These are phyloP conservation scores for Tragelaphus scriptus DNA, from an alignment of 2,113 vertebrate genomes.

Conservation along the genomic window DNA sequence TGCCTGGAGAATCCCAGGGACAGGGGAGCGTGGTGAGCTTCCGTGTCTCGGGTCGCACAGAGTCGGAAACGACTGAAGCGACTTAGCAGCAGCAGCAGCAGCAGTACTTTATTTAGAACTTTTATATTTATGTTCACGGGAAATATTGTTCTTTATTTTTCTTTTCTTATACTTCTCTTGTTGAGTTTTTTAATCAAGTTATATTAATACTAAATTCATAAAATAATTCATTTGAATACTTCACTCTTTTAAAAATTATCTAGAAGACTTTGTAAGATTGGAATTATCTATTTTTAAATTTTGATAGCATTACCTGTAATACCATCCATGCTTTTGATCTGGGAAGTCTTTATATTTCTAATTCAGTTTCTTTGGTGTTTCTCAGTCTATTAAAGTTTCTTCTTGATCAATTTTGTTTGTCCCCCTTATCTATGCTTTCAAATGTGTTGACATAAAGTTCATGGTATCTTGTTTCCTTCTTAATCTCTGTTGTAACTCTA, in stretches of 20 bases:
- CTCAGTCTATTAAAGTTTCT: background rate
- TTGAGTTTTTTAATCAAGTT: background rate
- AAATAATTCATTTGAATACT: background rate
- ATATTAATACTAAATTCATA: background rate
- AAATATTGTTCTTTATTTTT: background rate
- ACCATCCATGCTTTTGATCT: background rate
- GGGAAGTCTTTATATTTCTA: background rate
- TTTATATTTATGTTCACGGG: background rate
- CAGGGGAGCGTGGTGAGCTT: no score
- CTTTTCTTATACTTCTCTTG: background rate
- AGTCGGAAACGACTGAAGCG: no score
- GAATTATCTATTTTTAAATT: background rate
- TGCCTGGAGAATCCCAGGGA: no score
- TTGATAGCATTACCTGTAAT: background rate
- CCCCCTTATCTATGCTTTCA: background rate
- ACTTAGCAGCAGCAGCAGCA: no score
- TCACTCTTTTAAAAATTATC: background rate
- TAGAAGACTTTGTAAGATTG: background rate
- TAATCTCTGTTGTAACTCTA: background rate
- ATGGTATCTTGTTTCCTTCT: background rate
- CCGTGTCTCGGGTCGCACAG: no score
- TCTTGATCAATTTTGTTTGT: background rate
- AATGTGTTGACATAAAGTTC: background rate
- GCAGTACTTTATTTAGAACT: background rate
- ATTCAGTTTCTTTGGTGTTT: background rate